Evolutionary conservation across 2,797 vertebrate species (phyloP), one percentile per base, ranked within the genome.

Genomic region (Lycodopsis pacificus): DNA sequence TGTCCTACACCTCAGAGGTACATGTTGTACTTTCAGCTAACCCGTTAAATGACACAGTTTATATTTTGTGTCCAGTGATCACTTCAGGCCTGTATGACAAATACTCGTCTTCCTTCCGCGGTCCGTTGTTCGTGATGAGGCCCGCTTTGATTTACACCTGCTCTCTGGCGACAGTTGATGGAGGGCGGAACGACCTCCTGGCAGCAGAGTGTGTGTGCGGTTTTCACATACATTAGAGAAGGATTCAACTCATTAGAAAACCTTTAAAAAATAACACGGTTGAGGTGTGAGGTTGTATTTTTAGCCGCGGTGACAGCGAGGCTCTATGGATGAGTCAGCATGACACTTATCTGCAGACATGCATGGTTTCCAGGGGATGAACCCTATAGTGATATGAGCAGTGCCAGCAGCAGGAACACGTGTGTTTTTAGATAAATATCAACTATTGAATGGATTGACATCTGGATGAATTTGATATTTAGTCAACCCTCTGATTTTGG

Each of bases 121-220:
- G 14, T 30, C n/a, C 30, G 17, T 4, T 3, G 9, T 30, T 53
- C 59, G 44, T 56, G 56, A 12, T 48, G 38, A 67, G 32, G 46
- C 69, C 69, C 0, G 34, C 48, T 6, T 54, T 80, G 84, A 90
- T 89, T 85, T 90, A 85, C 53, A 73, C 25, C 38, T 62, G 48
- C 32, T 82, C 73, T 69, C 87, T 62, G 11, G 65, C 11, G 1
- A 11, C 22, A 25, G 48, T 3, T 46, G 76, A 82, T 71, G 5
- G 46, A 44, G 51, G 54, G 80, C 20, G 4, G 63, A 76, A 78
- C 59, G 56, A 81, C 75, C 84, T 79, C 83, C 51, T 3, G 63
- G 54, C 67, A 76, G 57, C 32, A 19, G 15, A 20, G 15, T 76
- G 61, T 38, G 44, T n/a, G 30, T 64, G 73, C 27, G 27, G n/a